Conservation (phyloP, 2,888 invertebrate genomes). For the Conistra vaccinii region DNA sequence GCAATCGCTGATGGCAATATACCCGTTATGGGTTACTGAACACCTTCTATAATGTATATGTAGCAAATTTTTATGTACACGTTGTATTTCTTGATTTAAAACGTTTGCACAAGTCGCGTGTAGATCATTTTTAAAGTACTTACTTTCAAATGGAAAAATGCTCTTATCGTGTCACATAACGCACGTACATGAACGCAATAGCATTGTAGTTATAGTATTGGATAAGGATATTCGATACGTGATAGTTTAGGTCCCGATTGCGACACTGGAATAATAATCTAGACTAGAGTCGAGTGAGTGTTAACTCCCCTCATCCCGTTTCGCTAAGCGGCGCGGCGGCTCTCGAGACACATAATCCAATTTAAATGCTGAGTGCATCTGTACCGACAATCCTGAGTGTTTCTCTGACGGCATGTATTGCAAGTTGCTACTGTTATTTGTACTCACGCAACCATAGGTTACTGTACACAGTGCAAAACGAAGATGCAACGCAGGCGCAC, state of each 20-base stretch:
- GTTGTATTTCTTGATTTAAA: constrained; percentile 34
- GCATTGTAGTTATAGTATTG: constrained; percentile 39
- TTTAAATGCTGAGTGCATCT: constrained; percentile 64
- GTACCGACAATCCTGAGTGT: constrained; percentile 61
- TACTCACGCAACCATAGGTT: constrained; percentile 63
- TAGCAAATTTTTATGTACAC: constrained; percentile 43
- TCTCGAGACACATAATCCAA: constrained; percentile 46
- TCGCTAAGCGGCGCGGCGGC: constrained; percentile 24
- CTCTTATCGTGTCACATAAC: constrained; percentile 40
- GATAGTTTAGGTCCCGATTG: constrained; percentile 36
- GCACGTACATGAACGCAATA: constrained; percentile 44
- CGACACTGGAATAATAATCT: constrained; percentile 19
- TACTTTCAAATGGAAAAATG: constrained; percentile 26
- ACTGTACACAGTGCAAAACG: constrained; percentile 36
- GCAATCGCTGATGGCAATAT: constrained; percentile 49
- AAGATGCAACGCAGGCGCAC: constrained; percentile 29
- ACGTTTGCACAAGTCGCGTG: constrained; percentile 13
- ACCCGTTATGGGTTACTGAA: constrained; percentile 59
- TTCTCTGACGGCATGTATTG: constrained; percentile 67
- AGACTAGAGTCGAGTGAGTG: constrained; percentile 5
- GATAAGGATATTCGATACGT: constrained; percentile 42
- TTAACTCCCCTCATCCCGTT: constrained; percentile 44
- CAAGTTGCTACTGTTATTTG: constrained; percentile 70
- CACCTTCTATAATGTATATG: constrained; percentile 40
- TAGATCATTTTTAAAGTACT: constrained; percentile 21